Conservation (phyloP, 1,140 invertebrate genomes). For the Gryon sp. region DNA sequence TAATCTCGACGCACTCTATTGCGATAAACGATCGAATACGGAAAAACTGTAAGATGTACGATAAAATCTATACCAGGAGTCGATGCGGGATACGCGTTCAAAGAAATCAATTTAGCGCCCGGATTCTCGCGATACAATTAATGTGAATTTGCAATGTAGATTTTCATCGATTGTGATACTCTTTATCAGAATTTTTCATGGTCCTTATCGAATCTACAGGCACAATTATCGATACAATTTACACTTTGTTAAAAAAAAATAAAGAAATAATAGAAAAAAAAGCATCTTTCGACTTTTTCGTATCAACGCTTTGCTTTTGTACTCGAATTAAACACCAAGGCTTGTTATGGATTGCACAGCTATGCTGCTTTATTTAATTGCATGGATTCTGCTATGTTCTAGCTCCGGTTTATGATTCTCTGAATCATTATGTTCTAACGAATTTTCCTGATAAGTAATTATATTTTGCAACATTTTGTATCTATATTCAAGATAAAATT, state of each 20-base stretch:
- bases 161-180: slow-evolving; percentile 52
- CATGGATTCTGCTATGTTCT: no score
- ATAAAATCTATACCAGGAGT: slow-evolving; percentile 49
- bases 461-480: no score
- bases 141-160: slow-evolving; percentile 48
- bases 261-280: no score
- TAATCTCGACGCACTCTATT: slow-evolving; percentile 45
- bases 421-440: no score
- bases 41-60: slow-evolving; percentile 53
- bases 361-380: no score
- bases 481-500: no score
- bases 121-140: slow-evolving; percentile 42
- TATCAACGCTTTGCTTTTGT: no score
- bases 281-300: no score
- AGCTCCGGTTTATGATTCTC: no score
- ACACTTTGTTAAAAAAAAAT: neutral
- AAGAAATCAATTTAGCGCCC: slow-evolving; percentile 56
- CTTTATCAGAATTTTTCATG: slow-evolving; percentile 46
- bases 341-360: no score
- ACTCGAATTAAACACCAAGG: no score
- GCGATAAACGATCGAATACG: slow-evolving; percentile 59
- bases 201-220: slow-evolving; percentile 33
- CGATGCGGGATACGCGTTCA: slow-evolving; percentile 42
- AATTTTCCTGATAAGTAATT: no score
- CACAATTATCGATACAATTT: slow-evolving; percentile 41